phyloP scores from a whole-genome alignment of 2,797 vertebrate species.

The Crax fasciolata region DNA sequence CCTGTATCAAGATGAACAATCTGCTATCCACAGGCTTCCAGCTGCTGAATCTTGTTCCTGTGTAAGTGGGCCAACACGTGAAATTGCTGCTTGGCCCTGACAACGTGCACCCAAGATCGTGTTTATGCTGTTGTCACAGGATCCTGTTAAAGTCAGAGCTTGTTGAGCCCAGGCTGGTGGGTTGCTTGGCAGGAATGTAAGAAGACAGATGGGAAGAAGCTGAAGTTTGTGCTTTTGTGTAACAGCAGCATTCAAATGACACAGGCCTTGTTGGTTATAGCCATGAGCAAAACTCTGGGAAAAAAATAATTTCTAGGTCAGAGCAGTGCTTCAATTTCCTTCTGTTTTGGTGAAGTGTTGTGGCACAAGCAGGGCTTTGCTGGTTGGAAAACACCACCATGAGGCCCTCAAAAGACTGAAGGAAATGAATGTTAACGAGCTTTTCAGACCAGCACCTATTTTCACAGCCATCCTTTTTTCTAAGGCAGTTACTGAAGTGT shows the following conservation, averaged over 20 bases:
- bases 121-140: not conserved
- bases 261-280: not conserved
- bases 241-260: rapidly evolving
- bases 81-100: not conserved
- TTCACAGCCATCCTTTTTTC: not conserved
- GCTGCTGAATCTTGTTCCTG: not conserved
- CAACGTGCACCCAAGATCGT: rapidly evolving
- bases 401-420: not conserved
- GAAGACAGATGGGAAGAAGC: not conserved
- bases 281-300: not conserved
- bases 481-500: slow-evolving; percentile 45
- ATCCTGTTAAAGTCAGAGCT: not conserved
- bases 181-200: not conserved
- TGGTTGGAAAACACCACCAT: not conserved
- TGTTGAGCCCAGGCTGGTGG: not conserved
- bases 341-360: not conserved
- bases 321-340: not conserved
- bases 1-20: not conserved
- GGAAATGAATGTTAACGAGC: slow-evolving; percentile 21
- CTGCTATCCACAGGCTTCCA: not conserved
- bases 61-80: not conserved
- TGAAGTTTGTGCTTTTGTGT: not conserved
- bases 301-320: not conserved
- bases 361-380: not conserved
- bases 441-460: not conserved